Percentiles rank a stretch among this genome's conserved stretches.
Evolutionary conservation across 1,140 invertebrate species (phyloP).

Genomic region (Bursaphelenchus mucronatus): DNA sequence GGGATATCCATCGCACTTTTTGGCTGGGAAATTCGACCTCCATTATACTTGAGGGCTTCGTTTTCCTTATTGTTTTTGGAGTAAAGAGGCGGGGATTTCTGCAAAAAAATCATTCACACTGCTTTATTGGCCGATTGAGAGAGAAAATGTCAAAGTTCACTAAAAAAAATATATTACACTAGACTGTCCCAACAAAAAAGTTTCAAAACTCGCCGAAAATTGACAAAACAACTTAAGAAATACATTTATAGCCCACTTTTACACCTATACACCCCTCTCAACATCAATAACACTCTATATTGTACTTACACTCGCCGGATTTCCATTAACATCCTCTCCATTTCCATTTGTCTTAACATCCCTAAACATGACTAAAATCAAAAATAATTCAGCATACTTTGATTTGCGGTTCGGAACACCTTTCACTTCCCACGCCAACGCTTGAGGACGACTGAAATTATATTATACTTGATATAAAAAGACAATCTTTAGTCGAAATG

Average conservation of each 20-base stretch:
- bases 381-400: not conserved
- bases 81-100: not conserved
- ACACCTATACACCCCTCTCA: not conserved
- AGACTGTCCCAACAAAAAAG: not conserved
- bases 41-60: slow-evolving; percentile 13
- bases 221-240: not conserved
- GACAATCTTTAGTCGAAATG: too few relatives aligned
- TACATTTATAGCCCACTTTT: not conserved
- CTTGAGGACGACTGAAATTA: slow-evolving; percentile 34
- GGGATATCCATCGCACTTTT: slow-evolving; percentile 36
- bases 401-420: slow-evolving; percentile 14
- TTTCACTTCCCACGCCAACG: slow-evolving; percentile 35
- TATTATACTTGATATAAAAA: slow-evolving; percentile 10
- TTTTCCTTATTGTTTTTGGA: not conserved
- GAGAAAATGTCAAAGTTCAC: slow-evolving; percentile 13
- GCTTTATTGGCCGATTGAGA: slow-evolving; percentile 11
- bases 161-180: not conserved
- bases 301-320: not conserved
- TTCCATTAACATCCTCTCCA: slow-evolving; percentile 1
- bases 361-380: not conserved
- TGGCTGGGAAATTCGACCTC: slow-evolving; percentile 25
- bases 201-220: too few relatives aligned
- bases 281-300: not conserved
- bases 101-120: not conserved
- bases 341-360: not conserved